Conservation (phyloP, 2,797 vertebrate genomes). For the Trachurus trachurus region DNA sequence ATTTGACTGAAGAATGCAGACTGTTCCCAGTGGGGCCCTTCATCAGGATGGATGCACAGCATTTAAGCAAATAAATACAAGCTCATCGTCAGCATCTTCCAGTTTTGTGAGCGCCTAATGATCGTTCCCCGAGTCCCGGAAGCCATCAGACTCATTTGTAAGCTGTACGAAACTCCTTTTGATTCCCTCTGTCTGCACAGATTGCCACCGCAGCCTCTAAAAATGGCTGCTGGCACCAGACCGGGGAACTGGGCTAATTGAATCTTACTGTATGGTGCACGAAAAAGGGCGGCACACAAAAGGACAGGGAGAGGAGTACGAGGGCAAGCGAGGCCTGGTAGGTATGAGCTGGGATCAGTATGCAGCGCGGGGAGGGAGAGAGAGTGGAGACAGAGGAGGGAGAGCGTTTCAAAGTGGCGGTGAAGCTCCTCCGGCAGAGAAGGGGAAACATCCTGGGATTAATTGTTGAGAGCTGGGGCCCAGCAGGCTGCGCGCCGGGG, state of each 20-base stretch:
- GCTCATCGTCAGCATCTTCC: conserved; percentile 31
- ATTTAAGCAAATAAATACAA: conserved; percentile 44
- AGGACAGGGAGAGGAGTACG: conserved; percentile 13
- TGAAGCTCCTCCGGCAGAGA: conserved; percentile 60
- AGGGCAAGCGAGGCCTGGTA: conserved; percentile 15
- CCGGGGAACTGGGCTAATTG: conserved; percentile 70
- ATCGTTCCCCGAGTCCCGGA: conserved; percentile 19
- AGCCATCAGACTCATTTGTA: conserved; percentile 48
- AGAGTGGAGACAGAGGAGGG: conserved; percentile 26
- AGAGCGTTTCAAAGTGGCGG: conserved; percentile 67
- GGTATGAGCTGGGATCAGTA: conserved; percentile 46
- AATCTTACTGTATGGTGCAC: conserved; percentile 59
- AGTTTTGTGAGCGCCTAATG: conserved; percentile 22
- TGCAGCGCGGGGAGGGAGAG: conserved; percentile 34
- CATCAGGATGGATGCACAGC: conserved; percentile 44
- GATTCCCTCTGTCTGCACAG: conserved; percentile 53
- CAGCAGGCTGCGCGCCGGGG: conserved; percentile 63
- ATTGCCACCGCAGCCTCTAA: conserved; percentile 37
- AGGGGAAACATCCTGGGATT: conserved; percentile 78
- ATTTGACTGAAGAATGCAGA: conserved; percentile 7
- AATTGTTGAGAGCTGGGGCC: conserved; percentile 71
- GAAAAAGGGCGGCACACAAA: conserved; percentile 32
- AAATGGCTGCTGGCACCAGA: conserved; percentile 49
- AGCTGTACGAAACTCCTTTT: conserved; percentile 41
- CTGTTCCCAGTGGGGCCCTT: conserved; percentile 19